Evolutionary conservation across 2,888 invertebrate species (phyloP), one percentile per base, ranked within the genome.

Genomic region (Odontomyia ornata): DNA sequence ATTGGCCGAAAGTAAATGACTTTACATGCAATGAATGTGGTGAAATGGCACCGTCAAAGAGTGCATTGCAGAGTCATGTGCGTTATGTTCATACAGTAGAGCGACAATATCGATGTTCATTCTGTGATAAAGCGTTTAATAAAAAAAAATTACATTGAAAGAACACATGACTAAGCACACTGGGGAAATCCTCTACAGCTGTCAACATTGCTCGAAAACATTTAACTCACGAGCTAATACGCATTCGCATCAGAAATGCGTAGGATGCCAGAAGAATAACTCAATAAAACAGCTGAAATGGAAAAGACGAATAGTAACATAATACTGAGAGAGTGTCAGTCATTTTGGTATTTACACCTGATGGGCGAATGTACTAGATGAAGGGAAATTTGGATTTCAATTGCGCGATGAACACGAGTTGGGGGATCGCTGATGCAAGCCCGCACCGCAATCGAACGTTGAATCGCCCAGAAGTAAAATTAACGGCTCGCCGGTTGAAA

Each of bases 61-160:
- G 69, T 25, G 79, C 80, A 15, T 52, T 80, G 23, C 76, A 71
- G 30, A 80, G 77, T 56, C 80, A 80, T 25, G 76, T 78, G 11
- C 57, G 76, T 4, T 77, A 76, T 62, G 80, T 80, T 27, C 80
- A 80, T 56, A 72, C 67, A 21, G 76, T 77, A 47, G 64, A 67
- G 21, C 64, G 77, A 30, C 52, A 43, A 28, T 75, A 67, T 52
- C 75, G 78, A 28, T 80, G 80, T 36, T 64, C 64, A 1, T 76
- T 76, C 25, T 80, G 80, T 64, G 76, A 78, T 11, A 80, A 80
- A 52, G 72, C 75, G 36, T 80, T 80, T 56, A 80, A 79, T 72
- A 75, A 75, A 2, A 28, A 76, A 13, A 36, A 69, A 23, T 28
- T 21, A 28, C 71, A 69, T 36, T 69, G n/a, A 46, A 69, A 46